A percentile compares a stretch with the other conserved stretches of the same genome.
These are phyloP conservation scores for Lottia gigantea DNA, from an alignment of 2,888 invertebrate species.

Conservation along the genomic window DNA sequence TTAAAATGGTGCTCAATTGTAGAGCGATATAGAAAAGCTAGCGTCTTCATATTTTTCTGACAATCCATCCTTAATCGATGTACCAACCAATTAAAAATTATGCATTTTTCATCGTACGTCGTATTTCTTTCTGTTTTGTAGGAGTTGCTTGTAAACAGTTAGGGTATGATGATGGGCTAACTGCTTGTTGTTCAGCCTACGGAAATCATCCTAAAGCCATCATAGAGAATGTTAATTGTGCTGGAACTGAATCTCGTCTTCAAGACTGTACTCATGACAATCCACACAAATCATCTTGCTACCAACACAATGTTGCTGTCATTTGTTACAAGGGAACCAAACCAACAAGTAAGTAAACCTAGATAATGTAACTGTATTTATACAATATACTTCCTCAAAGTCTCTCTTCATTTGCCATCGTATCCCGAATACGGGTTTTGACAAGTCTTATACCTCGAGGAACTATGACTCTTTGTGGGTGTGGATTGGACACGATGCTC, in stretches of 20 bases:
- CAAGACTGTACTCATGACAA: constrained; percentile 35
- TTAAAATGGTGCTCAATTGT: no score
- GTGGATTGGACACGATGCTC: no score
- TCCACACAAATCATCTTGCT: constrained; percentile 36
- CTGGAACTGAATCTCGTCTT: constrained; percentile 44
- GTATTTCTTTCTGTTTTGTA: constrained; percentile 27
- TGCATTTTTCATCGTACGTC: not conserved
- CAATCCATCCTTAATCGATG: not conserved
- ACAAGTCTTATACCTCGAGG: no score
- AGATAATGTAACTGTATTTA: not conserved
- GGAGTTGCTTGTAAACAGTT: constrained; percentile 48
- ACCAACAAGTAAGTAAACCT: constrained; percentile 33
- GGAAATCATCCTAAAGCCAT: constrained; percentile 44
- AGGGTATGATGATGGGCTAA: constrained; percentile 46
- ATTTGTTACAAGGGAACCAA: constrained; percentile 34
- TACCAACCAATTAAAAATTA: not conserved
- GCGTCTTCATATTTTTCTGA: not conserved
- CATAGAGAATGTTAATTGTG: constrained; percentile 43
- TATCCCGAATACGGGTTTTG: no score
- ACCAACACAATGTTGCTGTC: constrained; percentile 37
- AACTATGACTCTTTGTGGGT: no score
- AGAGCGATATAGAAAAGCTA: no score
- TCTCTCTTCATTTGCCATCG: not conserved
- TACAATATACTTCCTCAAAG: no score
- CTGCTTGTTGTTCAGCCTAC: constrained; percentile 48